Percentiles rank a stretch among this genome's conserved stretches.
phyloP scores from a whole-genome alignment of 1,140 invertebrate genomes.

The Leguminivora glycinivorella region DNA sequence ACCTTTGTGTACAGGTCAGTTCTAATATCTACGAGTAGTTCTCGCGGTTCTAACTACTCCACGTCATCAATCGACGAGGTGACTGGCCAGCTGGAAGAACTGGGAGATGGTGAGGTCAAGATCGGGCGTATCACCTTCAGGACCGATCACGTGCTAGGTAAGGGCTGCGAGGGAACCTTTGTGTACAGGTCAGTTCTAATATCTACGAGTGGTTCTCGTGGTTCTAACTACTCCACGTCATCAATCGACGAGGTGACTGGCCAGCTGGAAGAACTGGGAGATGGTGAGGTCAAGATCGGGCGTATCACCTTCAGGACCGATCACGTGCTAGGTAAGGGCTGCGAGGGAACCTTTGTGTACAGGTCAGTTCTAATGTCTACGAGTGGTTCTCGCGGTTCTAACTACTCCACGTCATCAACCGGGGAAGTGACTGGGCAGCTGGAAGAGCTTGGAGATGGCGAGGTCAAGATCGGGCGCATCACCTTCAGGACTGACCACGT shows the following conservation, averaged over 20 bases:
- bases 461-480: slow-evolving; percentile 93
- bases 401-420: slow-evolving; percentile 60
- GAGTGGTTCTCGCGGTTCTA: slow-evolving; percentile 78
- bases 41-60: slow-evolving; percentile 68
- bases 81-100: slow-evolving; percentile 80
- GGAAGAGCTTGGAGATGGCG: slow-evolving; percentile 86
- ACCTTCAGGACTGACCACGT: slow-evolving; percentile 91
- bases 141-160: slow-evolving; percentile 91
- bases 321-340: too few species aligned
- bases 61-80: slow-evolving; percentile 69
- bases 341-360: neutral
- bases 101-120: slow-evolving; percentile 86
- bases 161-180: slow-evolving; percentile 99
- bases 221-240: too few species aligned
- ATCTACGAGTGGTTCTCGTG: too few species aligned
- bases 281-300: too few species aligned
- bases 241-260: too few species aligned
- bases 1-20: slow-evolving; percentile 96
- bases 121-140: slow-evolving; percentile 96
- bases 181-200: slow-evolving; percentile 88
- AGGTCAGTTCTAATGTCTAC: neutral
- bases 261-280: too few species aligned
- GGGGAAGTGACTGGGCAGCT: slow-evolving; percentile 73
- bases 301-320: too few species aligned
- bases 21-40: slow-evolving; percentile 56